Evolutionary conservation across 2,888 invertebrate genomes (phyloP).

Genomic region (Polydrusus tereticollis): DNA sequence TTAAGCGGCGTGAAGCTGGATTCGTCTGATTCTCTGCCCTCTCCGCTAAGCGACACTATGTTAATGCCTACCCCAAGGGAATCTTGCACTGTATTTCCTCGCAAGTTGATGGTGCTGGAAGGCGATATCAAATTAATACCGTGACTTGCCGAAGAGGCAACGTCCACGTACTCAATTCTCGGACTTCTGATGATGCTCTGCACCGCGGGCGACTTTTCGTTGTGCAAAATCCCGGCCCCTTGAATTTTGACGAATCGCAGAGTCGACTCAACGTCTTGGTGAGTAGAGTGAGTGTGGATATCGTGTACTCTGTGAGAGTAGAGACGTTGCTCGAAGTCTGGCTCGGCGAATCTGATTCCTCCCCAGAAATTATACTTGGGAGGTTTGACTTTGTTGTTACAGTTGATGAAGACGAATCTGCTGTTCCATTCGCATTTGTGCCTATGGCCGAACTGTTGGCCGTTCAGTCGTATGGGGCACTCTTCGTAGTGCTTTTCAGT

Average conservation of each 20-base stretch:
- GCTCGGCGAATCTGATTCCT: slow-evolving; percentile 91
- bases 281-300: slow-evolving; percentile 80
- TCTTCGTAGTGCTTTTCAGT: slow-evolving; percentile 75
- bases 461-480: slow-evolving; percentile 90
- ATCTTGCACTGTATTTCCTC: slow-evolving; percentile 81
- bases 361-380: slow-evolving; percentile 84
- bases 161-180: slow-evolving; percentile 82
- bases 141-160: slow-evolving; percentile 88
- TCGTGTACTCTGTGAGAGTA: slow-evolving; percentile 88
- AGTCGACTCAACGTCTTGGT: slow-evolving; percentile 79
- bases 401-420: slow-evolving; percentile 93
- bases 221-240: slow-evolving; percentile 96
- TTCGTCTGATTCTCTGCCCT: slow-evolving; percentile 88
- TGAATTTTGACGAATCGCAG: slow-evolving; percentile 85
- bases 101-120: slow-evolving; percentile 82
- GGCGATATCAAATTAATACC: slow-evolving; percentile 94
- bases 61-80: slow-evolving; percentile 93
- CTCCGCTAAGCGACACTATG: slow-evolving; percentile 91
- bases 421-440: slow-evolving; percentile 92
- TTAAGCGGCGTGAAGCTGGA: slow-evolving; percentile 91
- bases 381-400: slow-evolving; percentile 80
- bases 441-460: slow-evolving; percentile 87
- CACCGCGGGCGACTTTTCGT: slow-evolving; percentile 93
- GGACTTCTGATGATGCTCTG: slow-evolving; percentile 93
- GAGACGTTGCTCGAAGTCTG: slow-evolving; percentile 89